Evolutionary conservation across 2,113 vertebrate species (phyloP).

Genomic region (Petroica traversi): DNA sequence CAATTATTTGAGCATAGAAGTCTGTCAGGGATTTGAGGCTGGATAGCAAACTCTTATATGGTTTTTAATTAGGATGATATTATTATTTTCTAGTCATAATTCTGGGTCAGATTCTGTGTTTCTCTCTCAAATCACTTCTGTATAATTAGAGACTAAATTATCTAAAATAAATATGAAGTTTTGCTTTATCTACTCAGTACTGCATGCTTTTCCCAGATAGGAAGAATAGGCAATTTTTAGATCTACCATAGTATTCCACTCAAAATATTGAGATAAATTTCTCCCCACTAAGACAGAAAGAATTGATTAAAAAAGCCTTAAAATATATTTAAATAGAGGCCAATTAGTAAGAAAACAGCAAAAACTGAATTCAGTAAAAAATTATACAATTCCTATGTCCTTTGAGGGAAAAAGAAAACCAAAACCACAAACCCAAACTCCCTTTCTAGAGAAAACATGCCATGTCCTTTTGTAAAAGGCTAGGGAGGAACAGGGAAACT

Average conservation of each 20-base stretch:
- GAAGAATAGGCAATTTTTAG: not conserved
- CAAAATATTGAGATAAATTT: not conserved
- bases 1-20: not conserved
- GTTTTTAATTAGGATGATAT: slow-evolving; percentile 36
- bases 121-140: not conserved
- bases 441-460: not conserved
- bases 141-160: slow-evolving; percentile 31
- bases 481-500: not conserved
- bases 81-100: slow-evolving; percentile 37
- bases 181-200: not conserved
- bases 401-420: not conserved
- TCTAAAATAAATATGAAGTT: slow-evolving; percentile 31
- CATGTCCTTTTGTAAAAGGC: not conserved
- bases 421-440: not conserved
- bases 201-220: not conserved
- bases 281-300: not conserved
- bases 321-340: not conserved
- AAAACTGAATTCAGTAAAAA: not conserved
- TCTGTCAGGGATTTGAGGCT: slow-evolving; percentile 12
- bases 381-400: not conserved
- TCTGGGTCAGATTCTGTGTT: slow-evolving; percentile 1
- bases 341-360: not conserved
- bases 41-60: not conserved
- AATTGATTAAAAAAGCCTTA: not conserved
- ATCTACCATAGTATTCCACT: not conserved